phyloP scores from a whole-genome alignment of 2,888 invertebrate genomes.

The Tenthredo notha region DNA sequence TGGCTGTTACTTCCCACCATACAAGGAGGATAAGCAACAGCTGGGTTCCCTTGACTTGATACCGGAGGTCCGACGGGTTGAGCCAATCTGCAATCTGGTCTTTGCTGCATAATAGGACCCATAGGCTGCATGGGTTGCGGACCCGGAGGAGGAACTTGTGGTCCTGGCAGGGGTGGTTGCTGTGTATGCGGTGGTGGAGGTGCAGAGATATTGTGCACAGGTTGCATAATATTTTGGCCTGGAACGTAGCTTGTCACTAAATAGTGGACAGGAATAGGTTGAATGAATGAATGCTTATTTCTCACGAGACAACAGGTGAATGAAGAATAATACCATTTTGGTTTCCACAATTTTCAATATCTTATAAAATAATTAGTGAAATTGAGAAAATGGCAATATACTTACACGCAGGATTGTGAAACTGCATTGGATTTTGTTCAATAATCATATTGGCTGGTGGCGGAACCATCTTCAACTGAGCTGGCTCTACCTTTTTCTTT shows the following conservation, averaged over 20 bases:
- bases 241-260: constrained; percentile 67
- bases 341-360: neutral
- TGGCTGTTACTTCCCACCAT: constrained; percentile 71
- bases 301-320: neutral
- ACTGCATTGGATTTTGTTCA: constrained; percentile 66
- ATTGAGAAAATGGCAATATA: neutral
- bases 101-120: constrained; percentile 72
- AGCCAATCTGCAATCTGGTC: constrained; percentile 72
- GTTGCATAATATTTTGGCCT: constrained; percentile 69
- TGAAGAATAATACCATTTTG: neutral
- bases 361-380: neutral
- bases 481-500: constrained; percentile 63
- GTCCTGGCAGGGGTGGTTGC: constrained; percentile 54
- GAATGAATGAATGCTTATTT: neutral
- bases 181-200: constrained; percentile 50
- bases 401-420: constrained; percentile 70
- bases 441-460: constrained; percentile 64
- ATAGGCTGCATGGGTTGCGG: constrained; percentile 68
- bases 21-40: constrained; percentile 73
- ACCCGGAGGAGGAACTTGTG: constrained; percentile 54
- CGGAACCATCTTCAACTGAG: constrained; percentile 61
- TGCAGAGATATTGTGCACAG: constrained; percentile 66
- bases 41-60: constrained; percentile 65
- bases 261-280: constrained; percentile 51
- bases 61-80: constrained; percentile 63